Evolutionary conservation across 2,113 vertebrate genomes (phyloP), one percentile per base, ranked within the genome.

Genomic region (Holacanthus passer): DNA sequence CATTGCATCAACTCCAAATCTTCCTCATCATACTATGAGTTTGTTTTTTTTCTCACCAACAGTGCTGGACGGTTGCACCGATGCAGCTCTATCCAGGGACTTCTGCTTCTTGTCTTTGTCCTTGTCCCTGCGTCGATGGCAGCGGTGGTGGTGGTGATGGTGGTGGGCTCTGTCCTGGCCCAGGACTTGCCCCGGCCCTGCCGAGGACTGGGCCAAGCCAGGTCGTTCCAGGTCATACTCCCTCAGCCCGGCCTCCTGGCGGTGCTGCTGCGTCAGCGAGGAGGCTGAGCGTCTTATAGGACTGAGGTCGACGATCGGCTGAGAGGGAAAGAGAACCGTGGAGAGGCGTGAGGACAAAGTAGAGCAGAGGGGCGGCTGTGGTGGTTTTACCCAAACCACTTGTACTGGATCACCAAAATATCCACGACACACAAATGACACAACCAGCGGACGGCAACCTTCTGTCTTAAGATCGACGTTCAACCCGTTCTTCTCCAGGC

Each of bases 281-380:
- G 98, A 99, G 5, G 97, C 94, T 0, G 98, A 99, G 10, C 98
- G 97, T 68, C 96, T 97, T 94, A 99, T 99, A 66, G 98, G 97
- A 84, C 97, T 99, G 41, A 96, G 92, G 70, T 97, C 97, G 0
- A 96, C 91, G 58, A 97, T 96, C 0, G 97, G 96, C 98, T 99
- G 93, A 55, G 59, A 70, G 67, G 22, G 60, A 55, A 71, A 48
- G 27, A 77, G 29, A 79, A 32, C 56, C 4, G 27, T 4, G 73
- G n/a, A 76, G 11, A 64, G 22, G 35, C 4, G 43, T 68, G 31
- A 69, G 66, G 6, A 70, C 16, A 32, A 73, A n/a, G 55, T 2
- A 48, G 31, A 72, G 9, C 13, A 7, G 58, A 35, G 22, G 43
- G 14, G 39, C 4, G 7, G 29, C 20, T 41, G 29, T 35, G 16